phyloP scores from a whole-genome alignment of 2,113 vertebrate species.

The Strix uralensis region DNA sequence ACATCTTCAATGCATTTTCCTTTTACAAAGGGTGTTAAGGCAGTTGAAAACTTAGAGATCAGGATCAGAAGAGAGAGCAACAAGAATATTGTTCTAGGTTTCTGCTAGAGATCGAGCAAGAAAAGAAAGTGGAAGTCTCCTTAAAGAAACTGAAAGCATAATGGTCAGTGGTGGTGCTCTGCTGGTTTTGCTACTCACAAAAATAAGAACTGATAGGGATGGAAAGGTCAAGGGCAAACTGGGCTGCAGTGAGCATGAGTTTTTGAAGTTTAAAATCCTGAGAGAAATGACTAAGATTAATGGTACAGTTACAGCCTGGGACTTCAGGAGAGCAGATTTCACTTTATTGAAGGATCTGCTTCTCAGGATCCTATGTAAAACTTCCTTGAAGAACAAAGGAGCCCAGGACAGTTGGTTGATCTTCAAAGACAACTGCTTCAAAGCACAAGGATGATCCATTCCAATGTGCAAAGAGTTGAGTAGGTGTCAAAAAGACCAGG shows the following conservation, averaged over 20 bases:
- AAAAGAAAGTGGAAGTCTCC: neutral
- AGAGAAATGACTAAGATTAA: neutral
- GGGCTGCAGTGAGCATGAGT: neutral
- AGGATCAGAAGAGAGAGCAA: neutral
- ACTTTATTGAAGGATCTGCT: neutral
- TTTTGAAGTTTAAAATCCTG: neutral
- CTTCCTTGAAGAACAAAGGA: neutral
- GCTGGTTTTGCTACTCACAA: neutral
- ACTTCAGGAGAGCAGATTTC: neutral
- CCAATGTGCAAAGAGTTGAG: neutral
- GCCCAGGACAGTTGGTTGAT: neutral
- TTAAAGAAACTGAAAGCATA: neutral
- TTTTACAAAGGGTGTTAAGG: neutral
- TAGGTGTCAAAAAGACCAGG: neutral
- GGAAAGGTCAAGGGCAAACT: neutral
- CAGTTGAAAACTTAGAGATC: neutral
- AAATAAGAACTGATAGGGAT: neutral
- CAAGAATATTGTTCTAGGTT: neutral
- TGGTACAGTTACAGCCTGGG: neutral
- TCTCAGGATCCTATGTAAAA: neutral
- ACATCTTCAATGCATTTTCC: neutral
- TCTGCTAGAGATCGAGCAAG: neutral
- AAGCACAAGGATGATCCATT: neutral
- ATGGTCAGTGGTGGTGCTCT: neutral
- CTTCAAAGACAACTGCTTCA: neutral